Evolutionary conservation across 2,113 vertebrate genomes (phyloP).

Genomic region (Forbesichthys agassizii): DNA sequence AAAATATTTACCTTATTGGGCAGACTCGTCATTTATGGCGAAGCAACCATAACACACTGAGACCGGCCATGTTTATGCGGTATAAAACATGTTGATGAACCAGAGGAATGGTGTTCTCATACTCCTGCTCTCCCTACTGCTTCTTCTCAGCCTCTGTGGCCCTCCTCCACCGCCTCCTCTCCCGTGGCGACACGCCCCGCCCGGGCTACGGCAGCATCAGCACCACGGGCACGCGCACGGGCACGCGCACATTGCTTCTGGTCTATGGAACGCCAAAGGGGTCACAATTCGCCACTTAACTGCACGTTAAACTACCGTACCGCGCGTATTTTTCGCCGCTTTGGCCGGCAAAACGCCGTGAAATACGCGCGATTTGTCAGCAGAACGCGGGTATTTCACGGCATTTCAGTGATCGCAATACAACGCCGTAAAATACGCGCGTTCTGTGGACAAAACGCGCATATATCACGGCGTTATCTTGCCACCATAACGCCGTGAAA

Average conservation of each 20-base stretch:
- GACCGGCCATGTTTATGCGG: slow-evolving; percentile 30
- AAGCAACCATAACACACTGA: slow-evolving; percentile 45
- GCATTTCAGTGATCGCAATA: too few relatives aligned
- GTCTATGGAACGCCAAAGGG: neutral
- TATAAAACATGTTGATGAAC: slow-evolving; percentile 38
- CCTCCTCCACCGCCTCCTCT: neutral
- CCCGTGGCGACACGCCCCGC: slow-evolving; percentile 73
- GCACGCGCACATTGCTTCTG: neutral
- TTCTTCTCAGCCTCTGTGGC: slow-evolving; percentile 50
- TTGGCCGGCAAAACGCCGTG: too few relatives aligned
- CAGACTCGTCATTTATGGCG: slow-evolving; percentile 71
- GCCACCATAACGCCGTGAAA: too few relatives aligned
- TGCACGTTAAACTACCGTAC: too few relatives aligned
- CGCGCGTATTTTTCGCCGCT: too few relatives aligned
- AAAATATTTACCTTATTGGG: slow-evolving; percentile 74
- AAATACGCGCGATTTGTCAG: too few relatives aligned
- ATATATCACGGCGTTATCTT: too few relatives aligned
- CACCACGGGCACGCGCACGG: slow-evolving; percentile 27
- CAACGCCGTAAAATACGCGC: too few relatives aligned
- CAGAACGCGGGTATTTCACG: too few relatives aligned
- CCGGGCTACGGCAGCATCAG: slow-evolving; percentile 69
- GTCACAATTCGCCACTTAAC: too few relatives aligned
- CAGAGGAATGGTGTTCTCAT: slow-evolving; percentile 50
- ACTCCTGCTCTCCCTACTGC: slow-evolving; percentile 43
- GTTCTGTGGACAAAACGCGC: too few relatives aligned